A percentile compares a stretch with the other conserved stretches of the same genome.
Conservation (phyloP, 2,797 vertebrate genomes). For the Spizella passerina region DNA sequence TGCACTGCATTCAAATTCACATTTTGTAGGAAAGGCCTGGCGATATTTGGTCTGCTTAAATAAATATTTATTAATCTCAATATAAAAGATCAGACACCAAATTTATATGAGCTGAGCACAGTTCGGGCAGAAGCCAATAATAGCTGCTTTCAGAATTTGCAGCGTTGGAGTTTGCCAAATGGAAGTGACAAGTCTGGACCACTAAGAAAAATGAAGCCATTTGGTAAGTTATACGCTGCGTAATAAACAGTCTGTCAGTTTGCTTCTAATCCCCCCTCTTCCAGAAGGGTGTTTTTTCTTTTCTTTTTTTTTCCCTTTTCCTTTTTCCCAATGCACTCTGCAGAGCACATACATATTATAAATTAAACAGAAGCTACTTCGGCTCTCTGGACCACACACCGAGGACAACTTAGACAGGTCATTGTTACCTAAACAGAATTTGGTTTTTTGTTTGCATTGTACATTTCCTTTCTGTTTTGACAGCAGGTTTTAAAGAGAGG, state of each 20-base stretch:
- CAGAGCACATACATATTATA: not conserved
- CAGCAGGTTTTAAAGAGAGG: constrained; percentile 29
- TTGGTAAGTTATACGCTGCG: constrained; percentile 49
- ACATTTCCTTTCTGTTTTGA: constrained; percentile 32
- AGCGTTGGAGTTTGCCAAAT: constrained; percentile 65
- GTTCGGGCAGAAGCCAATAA: constrained; percentile 45
- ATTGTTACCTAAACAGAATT: constrained; percentile 58
- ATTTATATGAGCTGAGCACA: constrained; percentile 42
- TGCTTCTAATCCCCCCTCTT: constrained; percentile 60
- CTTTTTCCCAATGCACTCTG: not conserved
- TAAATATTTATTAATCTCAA: constrained; percentile 62
- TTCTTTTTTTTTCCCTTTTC: fast-evolving
- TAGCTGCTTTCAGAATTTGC: constrained; percentile 59
- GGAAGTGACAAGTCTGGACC: constrained; percentile 66
- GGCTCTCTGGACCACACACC: constrained; percentile 12
- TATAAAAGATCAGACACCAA: constrained; percentile 65
- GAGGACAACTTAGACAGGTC: constrained; percentile 26
- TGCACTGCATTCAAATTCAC: not conserved
- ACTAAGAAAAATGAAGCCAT: constrained; percentile 51
- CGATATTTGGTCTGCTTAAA: constrained; percentile 35
- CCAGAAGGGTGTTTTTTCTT: not conserved
- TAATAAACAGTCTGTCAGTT: constrained; percentile 72
- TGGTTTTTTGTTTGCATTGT: not conserved
- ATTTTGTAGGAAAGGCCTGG: constrained; percentile 1
- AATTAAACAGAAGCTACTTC: constrained; percentile 36